phyloP scores from a whole-genome alignment of 92 coral and sea anemone genomes.

The Epizoanthus illoricatus region DNA sequence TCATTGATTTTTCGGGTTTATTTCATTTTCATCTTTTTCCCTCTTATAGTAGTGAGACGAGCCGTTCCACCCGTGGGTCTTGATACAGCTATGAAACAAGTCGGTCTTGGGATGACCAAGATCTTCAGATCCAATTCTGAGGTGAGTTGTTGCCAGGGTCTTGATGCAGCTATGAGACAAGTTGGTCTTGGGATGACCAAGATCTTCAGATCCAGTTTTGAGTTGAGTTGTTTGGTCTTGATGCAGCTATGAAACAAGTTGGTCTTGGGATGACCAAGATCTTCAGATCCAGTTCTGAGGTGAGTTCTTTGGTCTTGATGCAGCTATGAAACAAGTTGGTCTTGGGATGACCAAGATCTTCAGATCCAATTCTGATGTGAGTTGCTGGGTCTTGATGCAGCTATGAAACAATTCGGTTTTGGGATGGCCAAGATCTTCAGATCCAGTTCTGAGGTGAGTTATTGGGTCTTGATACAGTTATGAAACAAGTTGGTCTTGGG shows the following conservation, averaged over 20 bases:
- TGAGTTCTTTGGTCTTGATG: slow-evolving; percentile 93
- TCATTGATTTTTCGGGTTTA: no score
- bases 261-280: slow-evolving; percentile 49
- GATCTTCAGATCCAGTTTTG: slow-evolving; percentile 81
- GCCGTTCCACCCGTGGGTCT: slow-evolving; percentile 87
- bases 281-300: slow-evolving; percentile 36
- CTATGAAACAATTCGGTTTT: neutral
- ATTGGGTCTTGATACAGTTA: neutral
- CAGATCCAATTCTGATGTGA: slow-evolving; percentile 97
- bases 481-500: no score
- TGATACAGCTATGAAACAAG: slow-evolving; percentile 95
- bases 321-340: slow-evolving; percentile 87
- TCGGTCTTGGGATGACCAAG: slow-evolving; percentile 76
- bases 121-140: slow-evolving; percentile 96
- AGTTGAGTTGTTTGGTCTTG: slow-evolving; percentile 46
- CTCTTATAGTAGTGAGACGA: slow-evolving; percentile 55
- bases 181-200: neutral
- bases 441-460: no score
- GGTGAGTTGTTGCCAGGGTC: slow-evolving; percentile 51
- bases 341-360: slow-evolving; percentile 78
- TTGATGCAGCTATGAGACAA: neutral
- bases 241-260: neutral
- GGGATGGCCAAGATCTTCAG: slow-evolving; percentile 39
- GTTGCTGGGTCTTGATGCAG: neutral
- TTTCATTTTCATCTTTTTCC: no score